Percentiles rank a stretch among this genome's conserved stretches.
Conservation (phyloP, 2,888 invertebrate genomes). For the Zygogramma bicolorata region DNA sequence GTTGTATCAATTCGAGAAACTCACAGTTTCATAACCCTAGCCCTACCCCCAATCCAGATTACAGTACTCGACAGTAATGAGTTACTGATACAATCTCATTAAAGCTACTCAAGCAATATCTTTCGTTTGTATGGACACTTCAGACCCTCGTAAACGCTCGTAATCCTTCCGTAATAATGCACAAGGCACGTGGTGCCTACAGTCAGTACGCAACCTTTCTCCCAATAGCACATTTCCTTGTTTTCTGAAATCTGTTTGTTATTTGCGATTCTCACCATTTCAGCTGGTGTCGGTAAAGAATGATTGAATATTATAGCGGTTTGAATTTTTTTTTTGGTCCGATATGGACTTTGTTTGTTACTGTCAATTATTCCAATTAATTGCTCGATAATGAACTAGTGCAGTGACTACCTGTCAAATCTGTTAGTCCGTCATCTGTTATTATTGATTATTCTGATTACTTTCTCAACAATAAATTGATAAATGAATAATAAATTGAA, state of each 20-base stretch:
- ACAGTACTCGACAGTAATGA: constrained; percentile 59
- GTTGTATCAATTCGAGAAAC: no score
- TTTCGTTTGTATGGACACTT: constrained; percentile 58
- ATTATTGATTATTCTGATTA: no score
- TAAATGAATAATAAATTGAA: no score
- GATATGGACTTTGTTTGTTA: no score
- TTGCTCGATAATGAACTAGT: no score
- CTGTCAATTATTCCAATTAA: no score
- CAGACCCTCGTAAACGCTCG: constrained; percentile 57
- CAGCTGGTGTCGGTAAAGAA: neutral
- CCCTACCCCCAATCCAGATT: constrained; percentile 49
- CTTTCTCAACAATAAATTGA: no score
- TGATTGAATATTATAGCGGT: neutral
- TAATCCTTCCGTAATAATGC: constrained; percentile 49
- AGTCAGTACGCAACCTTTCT: constrained; percentile 26
- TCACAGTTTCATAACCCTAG: constrained; percentile 23
- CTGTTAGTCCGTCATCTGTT: no score
- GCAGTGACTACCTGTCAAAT: no score
- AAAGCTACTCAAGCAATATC: constrained; percentile 53
- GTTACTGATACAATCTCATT: constrained; percentile 62
- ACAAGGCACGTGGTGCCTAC: constrained; percentile 50
- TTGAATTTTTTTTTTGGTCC: no score
- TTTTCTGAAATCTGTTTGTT: neutral
- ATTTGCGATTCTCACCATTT: neutral
- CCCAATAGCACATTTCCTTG: neutral